A percentile compares a stretch with the other conserved stretches of the same genome.
These are phyloP conservation scores for Leuciscus waleckii DNA, from an alignment of 2,797 vertebrate species.

Conservation along the genomic window DNA sequence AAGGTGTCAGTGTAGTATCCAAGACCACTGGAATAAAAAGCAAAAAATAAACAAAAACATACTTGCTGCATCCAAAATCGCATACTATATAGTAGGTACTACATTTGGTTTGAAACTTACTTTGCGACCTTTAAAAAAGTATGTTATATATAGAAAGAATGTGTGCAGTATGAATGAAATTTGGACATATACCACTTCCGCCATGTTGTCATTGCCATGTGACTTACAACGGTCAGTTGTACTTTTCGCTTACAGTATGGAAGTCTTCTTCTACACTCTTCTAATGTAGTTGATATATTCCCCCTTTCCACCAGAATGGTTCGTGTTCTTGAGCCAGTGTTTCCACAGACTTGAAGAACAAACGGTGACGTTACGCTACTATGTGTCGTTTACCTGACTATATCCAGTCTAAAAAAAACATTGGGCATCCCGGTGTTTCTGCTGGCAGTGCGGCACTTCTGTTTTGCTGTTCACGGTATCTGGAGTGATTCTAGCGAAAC, in stretches of 20 bases:
- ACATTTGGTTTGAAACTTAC: neutral
- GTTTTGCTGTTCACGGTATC: neutral
- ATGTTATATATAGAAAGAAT: too few species aligned
- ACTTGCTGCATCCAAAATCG: neutral
- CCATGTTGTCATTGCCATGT: too few species aligned
- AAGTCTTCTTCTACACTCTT: neutral
- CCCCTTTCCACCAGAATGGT: too few species aligned
- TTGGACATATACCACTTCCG: too few species aligned
- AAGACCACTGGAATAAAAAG: constrained; percentile 4
- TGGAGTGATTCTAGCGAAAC: neutral
- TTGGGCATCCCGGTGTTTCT: neutral
- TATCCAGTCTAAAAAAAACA: too few species aligned
- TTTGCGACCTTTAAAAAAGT: neutral
- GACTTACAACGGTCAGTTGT: neutral
- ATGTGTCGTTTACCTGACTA: neutral
- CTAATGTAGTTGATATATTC: too few species aligned
- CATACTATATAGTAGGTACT: neutral
- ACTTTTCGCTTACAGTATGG: neutral
- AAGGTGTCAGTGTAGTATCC: neutral
- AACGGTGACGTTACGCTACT: too few species aligned
- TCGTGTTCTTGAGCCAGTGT: too few species aligned
- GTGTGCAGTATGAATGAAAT: too few species aligned
- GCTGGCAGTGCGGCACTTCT: neutral
- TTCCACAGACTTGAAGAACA: too few species aligned
- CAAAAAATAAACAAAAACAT: neutral